Evolutionary conservation across 2,797 vertebrate species (phyloP).

Genomic region (Syngnathus acus): DNA sequence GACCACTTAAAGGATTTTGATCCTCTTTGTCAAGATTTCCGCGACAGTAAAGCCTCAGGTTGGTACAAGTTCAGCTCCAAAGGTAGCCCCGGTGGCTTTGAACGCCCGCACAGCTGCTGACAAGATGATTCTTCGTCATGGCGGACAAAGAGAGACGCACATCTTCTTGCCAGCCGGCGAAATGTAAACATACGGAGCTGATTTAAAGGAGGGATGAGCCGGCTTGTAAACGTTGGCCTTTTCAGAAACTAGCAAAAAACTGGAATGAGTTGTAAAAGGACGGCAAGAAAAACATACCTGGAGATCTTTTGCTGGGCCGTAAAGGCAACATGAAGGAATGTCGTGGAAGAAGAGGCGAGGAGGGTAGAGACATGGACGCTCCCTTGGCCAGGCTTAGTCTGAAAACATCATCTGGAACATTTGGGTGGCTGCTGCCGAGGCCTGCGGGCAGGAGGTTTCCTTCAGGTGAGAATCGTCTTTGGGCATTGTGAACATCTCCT

Average conservation of each 20-base stretch:
- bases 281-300: conserved; percentile 71
- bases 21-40: conserved; percentile 50
- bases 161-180: conserved; percentile 39
- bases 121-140: conserved; percentile 42
- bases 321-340: conserved; percentile 83
- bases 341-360: conserved; percentile 89
- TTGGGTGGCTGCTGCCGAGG: conserved; percentile 48
- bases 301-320: conserved; percentile 84
- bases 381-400: conserved; percentile 81
- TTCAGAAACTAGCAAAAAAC: neutral
- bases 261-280: neutral
- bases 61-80: conserved; percentile 57
- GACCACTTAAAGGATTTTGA: conserved; percentile 65
- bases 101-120: conserved; percentile 59
- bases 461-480: conserved; percentile 58
- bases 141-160: conserved; percentile 42
- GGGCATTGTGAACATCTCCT: conserved; percentile 73
- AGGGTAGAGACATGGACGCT: conserved; percentile 93
- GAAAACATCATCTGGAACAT: conserved; percentile 70
- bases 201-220: conserved; percentile 24
- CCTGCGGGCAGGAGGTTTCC: conserved; percentile 58
- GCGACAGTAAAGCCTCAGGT: conserved; percentile 53
- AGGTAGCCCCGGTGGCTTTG: conserved; percentile 47
- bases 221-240: neutral
- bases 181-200: conserved; percentile 43